phyloP scores from a whole-genome alignment of 1,140 invertebrate species.

The Wiebesia pumilae region DNA sequence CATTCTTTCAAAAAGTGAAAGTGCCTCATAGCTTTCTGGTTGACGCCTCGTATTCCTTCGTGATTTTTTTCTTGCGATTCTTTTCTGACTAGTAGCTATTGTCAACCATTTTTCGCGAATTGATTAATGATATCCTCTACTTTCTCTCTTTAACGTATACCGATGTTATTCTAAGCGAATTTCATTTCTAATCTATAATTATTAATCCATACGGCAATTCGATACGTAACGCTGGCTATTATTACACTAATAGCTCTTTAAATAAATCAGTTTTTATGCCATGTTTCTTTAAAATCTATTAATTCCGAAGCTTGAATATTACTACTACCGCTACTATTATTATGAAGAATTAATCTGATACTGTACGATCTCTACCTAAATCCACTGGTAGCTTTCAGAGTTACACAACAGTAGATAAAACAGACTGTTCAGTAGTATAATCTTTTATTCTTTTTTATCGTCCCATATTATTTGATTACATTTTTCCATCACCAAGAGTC shows the following conservation, averaged over 20 bases:
- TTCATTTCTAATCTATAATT: too few relatives aligned
- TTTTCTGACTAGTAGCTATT: neutral
- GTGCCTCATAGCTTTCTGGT: neutral
- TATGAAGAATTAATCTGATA: neutral
- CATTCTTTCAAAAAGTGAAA: neutral
- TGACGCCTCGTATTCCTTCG: neutral
- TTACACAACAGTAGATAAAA: slow-evolving; percentile 10
- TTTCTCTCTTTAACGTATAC: too few relatives aligned
- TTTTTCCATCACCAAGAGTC: neutral
- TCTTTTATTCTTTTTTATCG: neutral
- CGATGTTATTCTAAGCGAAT: too few relatives aligned
- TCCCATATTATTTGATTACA: neutral
- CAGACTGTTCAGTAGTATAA: neutral
- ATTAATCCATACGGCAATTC: too few relatives aligned
- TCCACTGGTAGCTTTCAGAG: neutral
- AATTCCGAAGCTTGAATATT: too few relatives aligned
- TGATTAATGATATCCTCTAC: too few relatives aligned
- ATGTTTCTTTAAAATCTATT: too few relatives aligned
- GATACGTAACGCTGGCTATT: too few relatives aligned
- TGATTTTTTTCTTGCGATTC: too few relatives aligned
- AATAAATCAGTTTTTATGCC: too few relatives aligned
- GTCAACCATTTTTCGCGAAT: neutral
- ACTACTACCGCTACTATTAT: neutral
- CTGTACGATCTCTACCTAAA: neutral
- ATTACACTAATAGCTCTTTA: too few relatives aligned